Base-by-base conservation (phyloP, 2,113 vertebrate species). In the Felis chaus region DNA sequence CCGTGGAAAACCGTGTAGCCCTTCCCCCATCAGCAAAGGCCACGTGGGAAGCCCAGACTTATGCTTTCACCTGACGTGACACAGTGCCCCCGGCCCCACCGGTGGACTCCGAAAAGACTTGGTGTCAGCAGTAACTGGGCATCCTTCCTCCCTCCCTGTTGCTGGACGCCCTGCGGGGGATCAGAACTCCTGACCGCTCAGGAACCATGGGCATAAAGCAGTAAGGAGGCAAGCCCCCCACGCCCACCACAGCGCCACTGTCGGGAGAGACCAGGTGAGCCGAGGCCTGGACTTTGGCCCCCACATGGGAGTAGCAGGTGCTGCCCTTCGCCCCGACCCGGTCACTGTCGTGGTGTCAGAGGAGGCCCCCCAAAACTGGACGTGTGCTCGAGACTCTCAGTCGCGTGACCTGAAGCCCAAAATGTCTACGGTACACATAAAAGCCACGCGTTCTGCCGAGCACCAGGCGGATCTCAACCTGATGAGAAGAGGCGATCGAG, bases 161-260 rank as follows among this genome's bases (percentile, higher is more conserved):
- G 14, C 2, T 11, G n/a, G 73, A 48, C 19, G 45, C 31, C 9
- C 1, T 0, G 0, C 1, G 14, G 69, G 45, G 69, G 41, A 1
- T 48, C 0, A 21, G 39, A 25, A n/a, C 3, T 0, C 1, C 31
- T 29, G 0, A 12, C 41, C 45, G 2, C 29, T 53, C 11, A 2
- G 50, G 55, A 65, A 7, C 21, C 18, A 2, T 1, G 2, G 29
- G 15, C 57, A 7, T 39, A 11, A 65, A 53, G 25, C 65, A 57
- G 57, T 39, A 15, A 66, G 53, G 82, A 27, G 50, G 29, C 16
- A 6, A 14, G 41, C 25, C 33, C 19, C n/a, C 5, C 4, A 0
- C 1, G 1, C 50, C 53, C 1, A 9, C 89, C 89, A 11, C 48
- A 5, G 48, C 63, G 33, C 18, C 16, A 16, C 14, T 45, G n/a